A percentile compares a stretch with the other conserved stretches of the same genome.
Conservation (phyloP, 2,113 vertebrate species). For the Octodon degus region DNA sequence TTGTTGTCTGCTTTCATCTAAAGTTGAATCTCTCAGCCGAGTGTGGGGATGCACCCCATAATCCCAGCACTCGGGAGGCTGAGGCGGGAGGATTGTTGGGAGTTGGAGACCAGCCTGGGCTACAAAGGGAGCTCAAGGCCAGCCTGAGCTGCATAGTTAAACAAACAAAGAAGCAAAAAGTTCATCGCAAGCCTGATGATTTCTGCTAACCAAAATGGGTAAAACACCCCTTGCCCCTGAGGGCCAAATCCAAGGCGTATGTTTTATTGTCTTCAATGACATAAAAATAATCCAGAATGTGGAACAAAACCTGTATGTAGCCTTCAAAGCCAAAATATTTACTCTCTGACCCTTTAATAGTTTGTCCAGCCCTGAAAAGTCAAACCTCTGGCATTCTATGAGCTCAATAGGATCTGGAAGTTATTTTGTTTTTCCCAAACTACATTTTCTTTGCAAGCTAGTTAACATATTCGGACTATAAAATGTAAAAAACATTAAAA, state of each 20-base stretch:
- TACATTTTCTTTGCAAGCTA: conserved; percentile 21
- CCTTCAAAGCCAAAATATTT: conserved; percentile 25
- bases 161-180: too few species aligned
- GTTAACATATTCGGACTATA: background rate
- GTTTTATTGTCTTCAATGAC: conserved; percentile 25
- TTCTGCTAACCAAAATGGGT: background rate
- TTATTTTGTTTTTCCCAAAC: conserved; percentile 10
- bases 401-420: background rate
- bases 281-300: conserved; percentile 36
- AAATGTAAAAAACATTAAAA: conserved; percentile 9
- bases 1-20: background rate
- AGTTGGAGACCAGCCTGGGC: too few species aligned
- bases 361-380: background rate
- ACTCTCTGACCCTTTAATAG: background rate
- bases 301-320: background rate
- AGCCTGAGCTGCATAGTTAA: too few species aligned
- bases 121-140: too few species aligned
- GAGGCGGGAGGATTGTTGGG: too few species aligned
- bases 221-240: background rate
- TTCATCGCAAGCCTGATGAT: conserved; percentile 9
- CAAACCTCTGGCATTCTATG: background rate
- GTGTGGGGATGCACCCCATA: too few species aligned
- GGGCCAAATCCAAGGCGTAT: conserved; percentile 9
- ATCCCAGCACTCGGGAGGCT: too few species aligned
- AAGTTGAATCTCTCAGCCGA: background rate